Evolutionary conservation across 2,888 invertebrate species (phyloP), one percentile per base, ranked within the genome.

Genomic region (Schizaphis graminum): DNA sequence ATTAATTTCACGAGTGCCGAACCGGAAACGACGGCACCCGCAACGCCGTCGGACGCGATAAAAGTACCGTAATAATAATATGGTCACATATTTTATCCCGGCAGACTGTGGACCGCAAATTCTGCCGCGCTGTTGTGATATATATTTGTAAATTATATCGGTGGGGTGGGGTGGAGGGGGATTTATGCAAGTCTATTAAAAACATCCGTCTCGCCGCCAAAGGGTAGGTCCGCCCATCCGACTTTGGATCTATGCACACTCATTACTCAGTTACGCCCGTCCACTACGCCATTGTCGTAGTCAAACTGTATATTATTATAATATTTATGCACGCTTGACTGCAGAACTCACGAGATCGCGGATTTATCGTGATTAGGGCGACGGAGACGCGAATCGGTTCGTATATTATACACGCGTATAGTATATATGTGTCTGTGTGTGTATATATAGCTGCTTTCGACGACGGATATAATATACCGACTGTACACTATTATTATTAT

Each of bases 171-270:
- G 0, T 21, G 26, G 0, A 10, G 56, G 28, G 28, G 53, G 8
- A 92, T 92, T 77, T 77, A 88, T 88, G 92, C 53, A 35, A 67
- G 49, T 49, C 88, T 92, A 92, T 93, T 93, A 88, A 93, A 93
- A 89, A 88, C 21, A 89, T 77, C 89, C 88, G 28, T 92, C 67
- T 87, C 84, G n/a, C 61, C 77, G 49, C 61, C 77, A 35, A 35
- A 77, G 77, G 77, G 8, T 21, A 35, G 49, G n/a, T 49, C 35
- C 44, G 53, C 49, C 86, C 86, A 28, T 21, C 35, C 35, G 8
- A 77, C 77, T 21, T 8, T 1, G 35, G 21, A 5, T 77, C n/a
- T 77, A 67, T n/a, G 35, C n/a, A 7, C 77, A 77, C 35, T 35
- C 35, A 35, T 35, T 77, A 35, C 77, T 77, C 35, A 21, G 77